Evolutionary conservation across 1,140 invertebrate species (phyloP).

Genomic region (Diabrotica undecimpunctata): DNA sequence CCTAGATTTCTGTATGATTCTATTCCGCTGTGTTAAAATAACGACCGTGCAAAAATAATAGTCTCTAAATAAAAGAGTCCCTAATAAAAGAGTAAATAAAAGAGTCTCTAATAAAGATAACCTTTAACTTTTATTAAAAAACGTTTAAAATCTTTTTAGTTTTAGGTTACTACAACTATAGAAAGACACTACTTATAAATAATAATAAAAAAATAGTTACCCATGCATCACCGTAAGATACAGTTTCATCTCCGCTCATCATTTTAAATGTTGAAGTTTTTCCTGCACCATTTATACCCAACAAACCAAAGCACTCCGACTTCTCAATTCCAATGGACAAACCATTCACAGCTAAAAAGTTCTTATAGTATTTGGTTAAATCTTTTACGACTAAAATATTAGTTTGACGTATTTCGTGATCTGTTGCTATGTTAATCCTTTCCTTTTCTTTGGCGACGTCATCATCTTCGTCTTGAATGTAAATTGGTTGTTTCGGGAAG

Average conservation of each 20-base stretch:
- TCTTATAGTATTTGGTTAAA: slow-evolving; percentile 67
- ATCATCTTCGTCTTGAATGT: slow-evolving; percentile 41
- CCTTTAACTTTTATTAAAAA: too few species aligned
- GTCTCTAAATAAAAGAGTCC: too few species aligned
- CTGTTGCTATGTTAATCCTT: slow-evolving; percentile 36
- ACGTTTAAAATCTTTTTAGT: too few species aligned
- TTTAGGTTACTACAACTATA: too few species aligned
- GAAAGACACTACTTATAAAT: too few species aligned
- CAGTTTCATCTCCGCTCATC: slow-evolving; percentile 77
- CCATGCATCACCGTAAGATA: slow-evolving; percentile 45
- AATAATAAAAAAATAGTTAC: slow-evolving; percentile 1
- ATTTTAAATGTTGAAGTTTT: slow-evolving; percentile 88
- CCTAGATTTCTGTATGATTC: too few species aligned
- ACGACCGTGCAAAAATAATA: too few species aligned
- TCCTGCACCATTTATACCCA: slow-evolving; percentile 77
- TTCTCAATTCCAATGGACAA: slow-evolving; percentile 61
- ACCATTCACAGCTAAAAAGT: slow-evolving; percentile 68
- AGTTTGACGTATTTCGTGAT: slow-evolving; percentile 31
- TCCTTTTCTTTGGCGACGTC: slow-evolving; percentile 51
- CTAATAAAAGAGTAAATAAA: too few species aligned
- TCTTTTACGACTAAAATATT: slow-evolving; percentile 52
- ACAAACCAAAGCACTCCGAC: slow-evolving; percentile 82
- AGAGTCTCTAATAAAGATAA: too few species aligned
- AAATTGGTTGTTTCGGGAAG: slow-evolving; percentile 23
- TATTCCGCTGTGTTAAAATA: too few species aligned